Percentiles rank a stretch among this genome's conserved stretches.
Conservation (phyloP, 2,113 vertebrate species). For the western clawed frog (Xenopus tropicalis) region UCB_Xtro_10.0 CM004444.2:79824001-79824500, state of each 20-base stretch:
- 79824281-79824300: too few species aligned
- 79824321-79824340: too few species aligned
- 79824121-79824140: constrained; percentile 38
- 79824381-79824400: too few species aligned
- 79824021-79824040: constrained; percentile 5
- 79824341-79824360: too few species aligned
- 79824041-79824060: constrained; percentile 10
- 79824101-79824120: constrained; percentile 43
- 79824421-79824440: too few species aligned
- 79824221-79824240: not conserved
- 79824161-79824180: constrained; percentile 36
- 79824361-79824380: too few species aligned
- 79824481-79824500: too few species aligned
- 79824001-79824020: not conserved
- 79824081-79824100: not conserved
- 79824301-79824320: too few species aligned
- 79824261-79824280: too few species aligned
- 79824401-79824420: too few species aligned
- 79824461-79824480: too few species aligned
- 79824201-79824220: not conserved
- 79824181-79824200: not conserved
- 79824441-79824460: too few species aligned
- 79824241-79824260: not conserved
- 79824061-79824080: constrained; percentile 3
- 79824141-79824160: constrained; percentile 50